These are phyloP conservation scores for Netelia fuscicornis DNA, from an alignment of 2,888 invertebrate genomes.

Conservation along the genomic window DNA sequence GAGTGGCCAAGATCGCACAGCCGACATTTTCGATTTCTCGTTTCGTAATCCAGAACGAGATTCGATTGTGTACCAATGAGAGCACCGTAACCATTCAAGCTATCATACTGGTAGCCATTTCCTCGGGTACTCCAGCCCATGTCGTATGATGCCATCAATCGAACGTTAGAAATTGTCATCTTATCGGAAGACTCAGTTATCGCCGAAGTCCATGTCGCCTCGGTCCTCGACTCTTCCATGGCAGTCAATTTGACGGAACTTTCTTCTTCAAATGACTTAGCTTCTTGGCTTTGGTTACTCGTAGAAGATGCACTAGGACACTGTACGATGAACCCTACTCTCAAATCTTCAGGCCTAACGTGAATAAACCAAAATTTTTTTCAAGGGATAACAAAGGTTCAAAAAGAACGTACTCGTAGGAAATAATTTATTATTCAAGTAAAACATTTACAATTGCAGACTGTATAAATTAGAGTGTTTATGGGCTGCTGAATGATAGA, in stretches of 20 bases:
- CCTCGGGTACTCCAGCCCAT: slow-evolving; percentile 69
- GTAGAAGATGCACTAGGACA: neutral
- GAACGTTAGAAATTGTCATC: slow-evolving; percentile 28
- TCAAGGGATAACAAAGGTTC: slow-evolving; percentile 21
- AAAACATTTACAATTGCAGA: slow-evolving; percentile 6
- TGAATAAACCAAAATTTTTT: slow-evolving; percentile 12
- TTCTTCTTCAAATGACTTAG: slow-evolving; percentile 27
- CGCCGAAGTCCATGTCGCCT: slow-evolving; percentile 26
- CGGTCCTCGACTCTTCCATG: slow-evolving; percentile 36
- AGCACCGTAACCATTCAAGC: slow-evolving; percentile 64
- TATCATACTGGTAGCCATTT: slow-evolving; percentile 60
- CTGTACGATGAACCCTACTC: slow-evolving; percentile 31
- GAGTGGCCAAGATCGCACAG: slow-evolving; percentile 63
- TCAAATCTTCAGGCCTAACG: slow-evolving; percentile 27
- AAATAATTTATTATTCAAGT: slow-evolving; percentile 23
- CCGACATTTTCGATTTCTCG: slow-evolving; percentile 63
- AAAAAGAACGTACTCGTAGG: slow-evolving; percentile 2
- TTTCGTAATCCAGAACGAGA: slow-evolving; percentile 66
- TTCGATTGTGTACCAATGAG: slow-evolving; percentile 66
- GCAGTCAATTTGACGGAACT: slow-evolving; percentile 32
- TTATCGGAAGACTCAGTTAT: slow-evolving; percentile 3
- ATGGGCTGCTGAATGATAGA: neutral
- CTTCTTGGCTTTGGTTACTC: slow-evolving; percentile 23
- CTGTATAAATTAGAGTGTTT: neutral
- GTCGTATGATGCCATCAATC: slow-evolving; percentile 45